Percentiles rank a stretch among this genome's conserved stretches.
These are phyloP conservation scores for Cyrtorhinus lividipennis DNA, from an alignment of 1,140 invertebrate genomes.

Conservation along the genomic window DNA sequence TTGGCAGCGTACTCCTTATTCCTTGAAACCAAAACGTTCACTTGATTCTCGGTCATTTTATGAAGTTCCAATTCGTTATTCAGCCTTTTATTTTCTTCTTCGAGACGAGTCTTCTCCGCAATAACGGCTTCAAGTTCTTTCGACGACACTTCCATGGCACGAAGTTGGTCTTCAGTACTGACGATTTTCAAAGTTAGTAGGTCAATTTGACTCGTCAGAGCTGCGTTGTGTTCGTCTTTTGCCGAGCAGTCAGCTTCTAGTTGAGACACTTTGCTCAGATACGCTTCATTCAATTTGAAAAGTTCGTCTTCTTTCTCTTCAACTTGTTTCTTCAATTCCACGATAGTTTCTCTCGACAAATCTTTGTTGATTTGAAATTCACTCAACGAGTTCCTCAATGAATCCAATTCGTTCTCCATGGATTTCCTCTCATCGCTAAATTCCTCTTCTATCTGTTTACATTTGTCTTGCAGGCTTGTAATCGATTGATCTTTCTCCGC, in stretches of 20 bases:
- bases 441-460: neutral
- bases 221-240: neutral
- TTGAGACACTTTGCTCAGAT: conserved; percentile 1
- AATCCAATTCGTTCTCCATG: neutral
- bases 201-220: neutral
- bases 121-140: neutral
- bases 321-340: conserved; percentile 17
- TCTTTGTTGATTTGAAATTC: conserved; percentile 20
- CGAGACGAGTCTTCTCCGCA: neutral
- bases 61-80: neutral
- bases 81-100: neutral
- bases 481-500: conserved; percentile 2
- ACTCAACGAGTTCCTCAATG: neutral
- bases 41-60: neutral
- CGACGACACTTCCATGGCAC: neutral
- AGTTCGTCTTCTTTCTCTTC: conserved; percentile 17
- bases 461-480: neutral
- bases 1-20: neutral
- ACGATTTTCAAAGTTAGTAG: neutral
- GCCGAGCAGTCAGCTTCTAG: neutral
- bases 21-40: neutral
- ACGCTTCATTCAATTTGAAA: conserved; percentile 5
- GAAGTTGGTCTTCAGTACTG: neutral
- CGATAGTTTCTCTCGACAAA: conserved; percentile 14
- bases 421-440: neutral